These are phyloP conservation scores for Callorhinus ursinus DNA, from an alignment of 2,113 vertebrate species.

Conservation along the genomic window DNA sequence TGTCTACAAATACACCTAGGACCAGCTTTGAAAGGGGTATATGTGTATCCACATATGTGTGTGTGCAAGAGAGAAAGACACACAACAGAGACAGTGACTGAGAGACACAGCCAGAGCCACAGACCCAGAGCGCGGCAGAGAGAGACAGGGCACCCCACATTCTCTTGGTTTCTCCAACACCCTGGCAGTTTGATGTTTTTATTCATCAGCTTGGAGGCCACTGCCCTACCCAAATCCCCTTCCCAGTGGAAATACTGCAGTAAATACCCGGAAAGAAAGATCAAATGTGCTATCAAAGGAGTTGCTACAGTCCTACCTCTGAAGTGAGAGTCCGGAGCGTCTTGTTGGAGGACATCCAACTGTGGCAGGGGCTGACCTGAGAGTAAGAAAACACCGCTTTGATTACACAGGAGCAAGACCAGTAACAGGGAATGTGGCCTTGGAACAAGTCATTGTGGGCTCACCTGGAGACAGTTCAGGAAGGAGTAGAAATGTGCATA, in stretches of 20 bases:
- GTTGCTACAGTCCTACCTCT: conserved; percentile 69
- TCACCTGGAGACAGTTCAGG: conserved; percentile 87
- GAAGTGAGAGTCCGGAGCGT: conserved; percentile 86
- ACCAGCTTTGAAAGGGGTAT: background rate
- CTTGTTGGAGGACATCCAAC: conserved; percentile 87
- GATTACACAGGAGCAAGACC: rapidly evolving
- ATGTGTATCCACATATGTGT: rapidly evolving
- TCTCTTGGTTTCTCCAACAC: background rate
- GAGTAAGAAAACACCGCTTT: background rate
- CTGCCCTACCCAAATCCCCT: background rate
- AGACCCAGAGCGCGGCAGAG: background rate
- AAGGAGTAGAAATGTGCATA: conserved; percentile 86
- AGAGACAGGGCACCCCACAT: background rate
- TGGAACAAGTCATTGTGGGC: background rate
- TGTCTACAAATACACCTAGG: rapidly evolving
- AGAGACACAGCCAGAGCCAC: background rate
- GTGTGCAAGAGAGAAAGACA: background rate
- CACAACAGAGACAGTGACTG: background rate
- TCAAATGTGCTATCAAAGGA: background rate
- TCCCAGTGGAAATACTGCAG: background rate
- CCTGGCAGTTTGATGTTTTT: background rate
- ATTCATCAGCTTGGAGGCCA: background rate
- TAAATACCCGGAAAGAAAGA: background rate
- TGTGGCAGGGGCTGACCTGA: conserved; percentile 85
- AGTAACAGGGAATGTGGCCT: rapidly evolving